Evolutionary conservation across 1,140 invertebrate genomes (phyloP), one percentile per base, ranked within the genome.

Genomic region (Macrobrachium nipponense): DNA sequence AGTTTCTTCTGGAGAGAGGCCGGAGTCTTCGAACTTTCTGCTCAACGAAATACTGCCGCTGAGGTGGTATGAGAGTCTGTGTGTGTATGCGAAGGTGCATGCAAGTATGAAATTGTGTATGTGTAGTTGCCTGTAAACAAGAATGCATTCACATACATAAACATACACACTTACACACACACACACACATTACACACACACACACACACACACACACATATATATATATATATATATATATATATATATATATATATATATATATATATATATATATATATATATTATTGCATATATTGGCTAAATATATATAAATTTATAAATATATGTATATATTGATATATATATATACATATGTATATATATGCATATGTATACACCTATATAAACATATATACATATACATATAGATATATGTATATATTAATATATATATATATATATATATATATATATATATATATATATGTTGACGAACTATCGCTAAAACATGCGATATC

Each of bases 181-280:
- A n/a, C n/a, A n/a, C n/a, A n/a, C n/a, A n/a, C n/a, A n/a, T n/a
- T 8, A 66, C 15, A 66, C 17, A 66, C 15, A 66, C 15, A 66
- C 17, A 66, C 15, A 66, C 64, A 66, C 27, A 68, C 20, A 68
- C 20, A 68, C 3, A 68, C 20, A 68, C 20, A n/a, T 12, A 68
- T 68, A 68, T 68, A 68, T 68, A 68, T 68, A 68, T 68, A 68
- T 68, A 68, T 20, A 68, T 68, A 68, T 68, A 68, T 68, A 23
- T 68, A 68, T 68, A 68, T 20, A 68, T 68, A 68, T 68, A 68
- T 23, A 68, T 23, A 11, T 68, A 23, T 68, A 23, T 68, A n/a
- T 68, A 68, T 68, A 68, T n/a, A 20, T 23, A 68, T 68, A 68
- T 68, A 68, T n/a, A 23, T 23, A 68, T 68, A 2, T 68, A 68